Conservation (phyloP, 2,888 invertebrate genomes). For the Rugalucina vietnamica region DNA sequence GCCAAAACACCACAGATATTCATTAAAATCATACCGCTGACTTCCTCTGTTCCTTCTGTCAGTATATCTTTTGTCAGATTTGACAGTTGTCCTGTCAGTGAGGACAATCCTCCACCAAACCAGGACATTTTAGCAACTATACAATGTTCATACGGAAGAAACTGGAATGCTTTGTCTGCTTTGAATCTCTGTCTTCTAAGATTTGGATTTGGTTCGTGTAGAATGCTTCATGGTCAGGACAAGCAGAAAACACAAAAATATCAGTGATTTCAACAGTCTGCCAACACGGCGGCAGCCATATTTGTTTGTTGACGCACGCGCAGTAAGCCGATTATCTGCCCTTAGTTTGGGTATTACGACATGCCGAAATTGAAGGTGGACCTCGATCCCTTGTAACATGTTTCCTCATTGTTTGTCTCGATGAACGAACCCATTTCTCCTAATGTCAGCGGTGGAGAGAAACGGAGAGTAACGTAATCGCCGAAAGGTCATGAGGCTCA, state of each 20-base stretch:
- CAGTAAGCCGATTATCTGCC: too few relatives aligned
- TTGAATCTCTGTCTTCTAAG: neutral
- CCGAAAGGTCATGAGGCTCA: too few relatives aligned
- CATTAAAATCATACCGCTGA: conserved; percentile 86
- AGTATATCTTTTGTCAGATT: conserved; percentile 95
- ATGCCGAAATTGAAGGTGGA: too few relatives aligned
- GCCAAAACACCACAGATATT: neutral
- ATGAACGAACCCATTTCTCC: too few relatives aligned
- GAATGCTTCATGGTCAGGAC: neutral
- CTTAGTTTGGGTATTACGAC: too few relatives aligned
- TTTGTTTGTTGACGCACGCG: too few relatives aligned
- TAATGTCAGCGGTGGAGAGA: too few relatives aligned
- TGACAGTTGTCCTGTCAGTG: conserved; percentile 92
- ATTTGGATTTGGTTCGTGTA: neutral
- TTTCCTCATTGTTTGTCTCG: too few relatives aligned
- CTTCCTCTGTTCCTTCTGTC: conserved; percentile 89
- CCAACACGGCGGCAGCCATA: conserved; percentile 68
- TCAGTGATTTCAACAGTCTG: conserved; percentile 34
- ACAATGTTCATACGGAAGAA: neutral
- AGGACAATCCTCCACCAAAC: conserved; percentile 85
- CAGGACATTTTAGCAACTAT: conserved; percentile 83
- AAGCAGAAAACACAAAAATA: neutral
- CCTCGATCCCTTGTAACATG: too few relatives aligned
- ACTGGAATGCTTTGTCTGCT: neutral
- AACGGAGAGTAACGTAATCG: too few relatives aligned